These are phyloP conservation scores for Clanis bilineata DNA, from an alignment of 2,888 invertebrate species.

Conservation along the genomic window DNA sequence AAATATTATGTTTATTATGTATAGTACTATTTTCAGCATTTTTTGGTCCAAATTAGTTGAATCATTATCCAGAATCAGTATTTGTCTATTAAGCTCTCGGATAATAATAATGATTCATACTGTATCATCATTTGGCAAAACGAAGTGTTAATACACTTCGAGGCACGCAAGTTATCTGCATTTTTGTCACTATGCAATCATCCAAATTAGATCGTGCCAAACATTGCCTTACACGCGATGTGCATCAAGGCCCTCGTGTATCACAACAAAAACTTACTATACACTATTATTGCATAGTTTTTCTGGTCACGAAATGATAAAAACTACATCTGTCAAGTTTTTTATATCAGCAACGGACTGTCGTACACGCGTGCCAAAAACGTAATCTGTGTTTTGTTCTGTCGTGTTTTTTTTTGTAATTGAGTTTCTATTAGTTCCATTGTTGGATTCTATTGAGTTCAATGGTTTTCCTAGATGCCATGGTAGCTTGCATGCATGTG, in stretches of 20 bases:
- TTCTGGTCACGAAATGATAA: background rate
- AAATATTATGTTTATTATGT: no score
- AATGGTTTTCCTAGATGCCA: background rate
- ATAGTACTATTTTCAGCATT: background rate
- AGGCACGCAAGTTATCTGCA: background rate
- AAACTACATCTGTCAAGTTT: background rate
- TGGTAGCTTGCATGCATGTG: background rate
- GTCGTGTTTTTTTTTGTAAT: slow-evolving; percentile 19
- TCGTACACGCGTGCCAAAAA: slow-evolving; percentile 18
- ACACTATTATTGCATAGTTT: background rate
- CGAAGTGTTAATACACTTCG: background rate
- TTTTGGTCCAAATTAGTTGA: background rate
- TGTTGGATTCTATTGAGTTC: background rate
- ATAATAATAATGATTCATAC: background rate
- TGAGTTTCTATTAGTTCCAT: background rate
- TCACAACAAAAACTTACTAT: background rate
- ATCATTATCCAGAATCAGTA: background rate
- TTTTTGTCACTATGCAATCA: background rate
- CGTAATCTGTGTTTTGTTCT: background rate
- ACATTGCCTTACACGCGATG: background rate
- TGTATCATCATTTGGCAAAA: background rate
- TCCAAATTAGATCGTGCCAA: background rate
- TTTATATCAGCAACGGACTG: background rate
- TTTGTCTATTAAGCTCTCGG: background rate
- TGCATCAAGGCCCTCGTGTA: background rate